phyloP scores from a whole-genome alignment of 2,888 invertebrate genomes.

The Dichetophora obliterata region DNA sequence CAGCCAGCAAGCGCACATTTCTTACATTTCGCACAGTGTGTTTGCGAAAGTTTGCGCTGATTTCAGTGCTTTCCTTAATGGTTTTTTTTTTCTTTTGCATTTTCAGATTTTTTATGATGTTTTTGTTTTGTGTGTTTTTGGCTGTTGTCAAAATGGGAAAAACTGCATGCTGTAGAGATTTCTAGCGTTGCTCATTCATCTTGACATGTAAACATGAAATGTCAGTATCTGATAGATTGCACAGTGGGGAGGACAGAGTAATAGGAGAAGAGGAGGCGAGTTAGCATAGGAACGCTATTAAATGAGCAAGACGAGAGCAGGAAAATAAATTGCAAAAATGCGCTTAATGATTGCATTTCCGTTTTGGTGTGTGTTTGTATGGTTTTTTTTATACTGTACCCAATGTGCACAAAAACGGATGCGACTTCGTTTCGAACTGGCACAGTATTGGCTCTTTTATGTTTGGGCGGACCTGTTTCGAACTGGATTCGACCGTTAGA shows the following conservation, averaged over 20 bases:
- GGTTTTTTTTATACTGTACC: too few relatives aligned
- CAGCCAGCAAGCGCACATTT: too few relatives aligned
- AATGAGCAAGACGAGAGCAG: not conserved
- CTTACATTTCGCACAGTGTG: not conserved
- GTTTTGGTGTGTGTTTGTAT: too few relatives aligned
- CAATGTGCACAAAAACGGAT: too few relatives aligned
- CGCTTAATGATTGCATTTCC: not conserved
- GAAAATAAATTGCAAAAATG: not conserved
- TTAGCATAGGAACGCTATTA: not conserved
- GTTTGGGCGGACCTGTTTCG: too few relatives aligned
- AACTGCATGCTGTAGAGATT: not conserved
- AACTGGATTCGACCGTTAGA: too few relatives aligned
- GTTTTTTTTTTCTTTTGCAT: not conserved
- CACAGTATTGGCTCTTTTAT: too few relatives aligned
- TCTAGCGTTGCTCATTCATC: not conserved
- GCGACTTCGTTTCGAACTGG: too few relatives aligned
- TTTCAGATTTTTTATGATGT: not conserved
- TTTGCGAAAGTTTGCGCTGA: not conserved
- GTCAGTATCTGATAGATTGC: slow-evolving; percentile 14
- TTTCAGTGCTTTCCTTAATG: not conserved
- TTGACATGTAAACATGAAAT: slow-evolving; percentile 12
- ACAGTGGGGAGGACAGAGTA: not conserved
- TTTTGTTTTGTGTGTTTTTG: not conserved
- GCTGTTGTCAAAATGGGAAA: not conserved
- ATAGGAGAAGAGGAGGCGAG: not conserved